Evolutionary conservation across 2,113 vertebrate genomes (phyloP), one percentile per base, ranked within the genome.

Genomic region (Talpa occidentalis): DNA sequence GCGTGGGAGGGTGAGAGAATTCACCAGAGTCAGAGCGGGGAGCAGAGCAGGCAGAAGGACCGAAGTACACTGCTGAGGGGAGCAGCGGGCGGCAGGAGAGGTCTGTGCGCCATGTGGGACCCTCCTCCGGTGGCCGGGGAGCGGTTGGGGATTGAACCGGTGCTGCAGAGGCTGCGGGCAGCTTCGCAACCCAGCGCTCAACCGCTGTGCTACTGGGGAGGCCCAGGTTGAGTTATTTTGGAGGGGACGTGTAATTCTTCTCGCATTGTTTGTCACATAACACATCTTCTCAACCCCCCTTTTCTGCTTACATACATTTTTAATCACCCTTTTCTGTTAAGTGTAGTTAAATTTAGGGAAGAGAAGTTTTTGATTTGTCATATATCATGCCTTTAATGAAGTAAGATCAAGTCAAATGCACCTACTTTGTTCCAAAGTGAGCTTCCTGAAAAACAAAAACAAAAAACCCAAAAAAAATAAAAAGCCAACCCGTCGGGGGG

Each of bases 361-460:
- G 24, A 87, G 81, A 67, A 16, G 3, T 5, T 70, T 85, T 73
- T 59, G 22, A 67, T 90, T 84, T 67, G 4, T 74, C 44, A 22
- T 28, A 37, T 86, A 70, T 81, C 72, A 9, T 80, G 56, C 32
- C 32, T 67, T 35, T 79, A 67, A 73, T 81, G n/a, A 88, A 80
- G 8, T 79, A 87, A 89, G 21, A 84, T 30, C 10, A 66, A 87
- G 21, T 94, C 47, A 91, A 70, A 82, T 40, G 47, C 2, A 21
- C 54, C 26, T 74, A 5, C 91, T 89, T 91, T 80, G 30, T 90
- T 91, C 40, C 35, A 52, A 84, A 83, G 26, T 80, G 35, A 86
- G 62, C 4, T 42, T 10, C 40, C 92, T 81, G 11, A 78, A 9
- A n/a, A 56, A 22, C 54, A 82, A 84, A 86, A 74, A 73, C 24